These are phyloP conservation scores for Stenodera caucasica DNA, from an alignment of 2,888 invertebrate species.

Conservation along the genomic window DNA sequence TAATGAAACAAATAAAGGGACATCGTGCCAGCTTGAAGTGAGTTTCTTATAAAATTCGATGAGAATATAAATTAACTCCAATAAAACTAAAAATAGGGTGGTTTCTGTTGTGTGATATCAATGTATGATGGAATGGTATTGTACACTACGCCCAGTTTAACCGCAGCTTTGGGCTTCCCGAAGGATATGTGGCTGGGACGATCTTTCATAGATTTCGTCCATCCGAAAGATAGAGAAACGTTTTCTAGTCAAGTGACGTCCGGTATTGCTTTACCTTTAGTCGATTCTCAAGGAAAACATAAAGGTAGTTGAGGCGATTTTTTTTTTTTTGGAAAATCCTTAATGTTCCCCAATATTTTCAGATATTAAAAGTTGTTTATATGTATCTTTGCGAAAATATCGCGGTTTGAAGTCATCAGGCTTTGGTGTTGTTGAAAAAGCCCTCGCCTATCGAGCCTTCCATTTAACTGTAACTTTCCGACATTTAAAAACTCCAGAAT, in stretches of 20 bases:
- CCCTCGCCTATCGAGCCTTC: conserved; percentile 70
- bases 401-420: conserved; percentile 63
- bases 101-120: conserved; percentile 79
- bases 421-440: conserved; percentile 64
- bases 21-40: conserved; percentile 42
- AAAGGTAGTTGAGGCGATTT: too few relatives aligned
- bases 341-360: conserved; percentile 17
- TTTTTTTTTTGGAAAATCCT: too few relatives aligned
- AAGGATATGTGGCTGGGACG: conserved; percentile 84
- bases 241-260: conserved; percentile 77
- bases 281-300: conserved; percentile 55
- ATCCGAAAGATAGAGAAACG: conserved; percentile 72
- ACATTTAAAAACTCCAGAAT: conserved; percentile 58
- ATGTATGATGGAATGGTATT: conserved; percentile 82
- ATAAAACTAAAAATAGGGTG: too few relatives aligned
- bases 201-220: conserved; percentile 85
- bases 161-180: conserved; percentile 73
- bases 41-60: neutral
- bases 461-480: conserved; percentile 71
- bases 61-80: too few relatives aligned
- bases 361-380: conserved; percentile 59
- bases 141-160: conserved; percentile 71
- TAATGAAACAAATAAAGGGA: conserved; percentile 31
- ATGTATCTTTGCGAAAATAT: conserved; percentile 70
- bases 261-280: conserved; percentile 64